Percentiles rank a stretch among this genome's conserved stretches.
Evolutionary conservation across 1,140 invertebrate species (phyloP).

Genomic region (Mactra quadrangularis): DNA sequence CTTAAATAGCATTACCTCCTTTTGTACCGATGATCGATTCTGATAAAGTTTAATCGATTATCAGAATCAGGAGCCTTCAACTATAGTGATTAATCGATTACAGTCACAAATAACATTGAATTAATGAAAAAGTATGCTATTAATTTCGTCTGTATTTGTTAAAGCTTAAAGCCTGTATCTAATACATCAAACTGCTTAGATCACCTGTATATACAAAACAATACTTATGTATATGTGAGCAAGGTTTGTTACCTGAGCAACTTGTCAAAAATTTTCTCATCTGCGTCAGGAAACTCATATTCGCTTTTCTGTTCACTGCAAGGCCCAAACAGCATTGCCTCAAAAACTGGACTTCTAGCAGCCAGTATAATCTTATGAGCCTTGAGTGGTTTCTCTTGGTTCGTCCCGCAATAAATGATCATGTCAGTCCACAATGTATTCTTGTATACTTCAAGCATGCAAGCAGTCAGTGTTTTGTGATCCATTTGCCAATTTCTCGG

Average conservation of each 20-base stretch:
- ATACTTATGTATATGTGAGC: too few relatives aligned
- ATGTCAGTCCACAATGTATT: conserved; percentile 28
- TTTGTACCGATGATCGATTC: too few relatives aligned
- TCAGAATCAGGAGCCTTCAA: too few relatives aligned
- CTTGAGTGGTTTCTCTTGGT: conserved; percentile 8
- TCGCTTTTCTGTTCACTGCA: neutral
- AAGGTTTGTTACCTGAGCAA: conserved; percentile 11
- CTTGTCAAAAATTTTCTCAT: neutral
- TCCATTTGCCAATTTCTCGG: neutral
- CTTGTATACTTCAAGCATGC: neutral
- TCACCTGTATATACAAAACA: neutral
- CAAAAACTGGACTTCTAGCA: conserved; percentile 46
- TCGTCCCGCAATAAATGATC: neutral
- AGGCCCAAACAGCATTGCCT: too few relatives aligned
- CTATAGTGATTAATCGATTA: neutral
- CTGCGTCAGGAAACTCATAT: neutral
- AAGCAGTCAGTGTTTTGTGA: neutral
- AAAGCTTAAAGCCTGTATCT: neutral
- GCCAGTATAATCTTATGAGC: conserved; percentile 35
- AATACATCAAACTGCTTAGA: neutral
- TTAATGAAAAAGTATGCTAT: neutral
- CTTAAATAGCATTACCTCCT: too few relatives aligned
- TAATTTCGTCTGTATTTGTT: neutral
- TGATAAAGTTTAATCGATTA: too few relatives aligned
- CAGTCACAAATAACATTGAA: neutral